Evolutionary conservation across 2,797 vertebrate genomes (phyloP).

Genomic region (Diplodus sargus): DNA sequence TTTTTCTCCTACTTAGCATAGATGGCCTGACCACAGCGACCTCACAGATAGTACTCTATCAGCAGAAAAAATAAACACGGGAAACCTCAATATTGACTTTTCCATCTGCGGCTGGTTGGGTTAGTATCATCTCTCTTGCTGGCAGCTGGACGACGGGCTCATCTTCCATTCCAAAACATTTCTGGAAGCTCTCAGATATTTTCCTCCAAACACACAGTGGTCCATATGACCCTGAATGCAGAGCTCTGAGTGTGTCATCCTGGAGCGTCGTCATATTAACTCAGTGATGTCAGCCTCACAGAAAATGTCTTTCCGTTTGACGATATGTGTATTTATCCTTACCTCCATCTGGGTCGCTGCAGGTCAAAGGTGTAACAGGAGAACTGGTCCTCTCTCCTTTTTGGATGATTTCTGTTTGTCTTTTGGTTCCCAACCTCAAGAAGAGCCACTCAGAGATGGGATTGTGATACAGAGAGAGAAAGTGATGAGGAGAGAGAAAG

Average conservation of each 20-base stretch:
- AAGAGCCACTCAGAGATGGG: constrained; percentile 6
- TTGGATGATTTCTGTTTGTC: constrained; percentile 40
- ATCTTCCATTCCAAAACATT: constrained; percentile 48
- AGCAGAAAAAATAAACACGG: constrained; percentile 51
- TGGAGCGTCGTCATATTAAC: constrained; percentile 35
- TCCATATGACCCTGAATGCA: constrained; percentile 3
- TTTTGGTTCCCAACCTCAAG: constrained; percentile 33
- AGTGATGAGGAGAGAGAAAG: background rate
- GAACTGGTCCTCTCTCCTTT: background rate
- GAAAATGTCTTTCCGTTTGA: constrained; percentile 8
- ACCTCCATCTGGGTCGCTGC: constrained; percentile 33
- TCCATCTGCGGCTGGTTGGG: constrained; percentile 31
- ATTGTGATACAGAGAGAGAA: constrained; percentile 13
- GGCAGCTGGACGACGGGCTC: constrained; percentile 26
- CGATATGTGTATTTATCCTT: constrained; percentile 29
- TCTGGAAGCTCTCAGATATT: constrained; percentile 27
- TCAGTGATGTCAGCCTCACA: constrained; percentile 32
- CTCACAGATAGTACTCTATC: constrained; percentile 43
- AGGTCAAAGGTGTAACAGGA: constrained; percentile 45
- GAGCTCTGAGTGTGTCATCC: constrained; percentile 8
- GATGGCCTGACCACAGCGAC: constrained; percentile 6
- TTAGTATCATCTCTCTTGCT: constrained; percentile 20
- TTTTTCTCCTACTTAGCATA: constrained; percentile 14
- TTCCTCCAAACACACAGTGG: constrained; percentile 4
- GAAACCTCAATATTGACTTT: constrained; percentile 56